These are phyloP conservation scores for Poeciliopsis paucimaculata DNA, from an alignment of 2,797 vertebrate species.

Conservation along the genomic window DNA sequence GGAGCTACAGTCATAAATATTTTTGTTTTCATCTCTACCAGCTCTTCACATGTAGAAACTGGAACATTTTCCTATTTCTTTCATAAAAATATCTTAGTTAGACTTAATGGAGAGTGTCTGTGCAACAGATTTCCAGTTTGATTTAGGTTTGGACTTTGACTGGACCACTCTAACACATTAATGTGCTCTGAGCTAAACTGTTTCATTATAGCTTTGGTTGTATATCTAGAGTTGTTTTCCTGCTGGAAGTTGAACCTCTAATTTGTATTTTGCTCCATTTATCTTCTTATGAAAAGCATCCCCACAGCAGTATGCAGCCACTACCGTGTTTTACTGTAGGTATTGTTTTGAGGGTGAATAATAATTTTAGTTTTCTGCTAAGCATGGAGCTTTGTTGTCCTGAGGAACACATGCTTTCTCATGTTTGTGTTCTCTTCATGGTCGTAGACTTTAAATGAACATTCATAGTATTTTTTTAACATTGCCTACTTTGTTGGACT, in stretches of 20 bases:
- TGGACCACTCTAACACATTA: neutral
- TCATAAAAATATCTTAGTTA: neutral
- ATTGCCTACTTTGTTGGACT: neutral
- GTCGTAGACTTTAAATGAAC: neutral
- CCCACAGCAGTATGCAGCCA: neutral
- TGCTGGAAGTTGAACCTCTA: neutral
- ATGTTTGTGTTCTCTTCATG: neutral
- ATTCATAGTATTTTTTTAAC: neutral
- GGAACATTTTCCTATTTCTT: neutral
- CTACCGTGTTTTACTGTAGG: neutral
- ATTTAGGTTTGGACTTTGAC: neutral
- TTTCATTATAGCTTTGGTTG: neutral
- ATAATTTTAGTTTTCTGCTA: neutral
- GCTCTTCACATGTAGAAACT: neutral
- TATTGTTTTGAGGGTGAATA: neutral
- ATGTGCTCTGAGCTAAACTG: neutral
- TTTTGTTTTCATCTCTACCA: neutral
- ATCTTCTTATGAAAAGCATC: neutral
- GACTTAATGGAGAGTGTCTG: neutral
- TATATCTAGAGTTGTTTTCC: neutral
- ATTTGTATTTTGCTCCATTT: neutral
- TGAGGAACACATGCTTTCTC: neutral
- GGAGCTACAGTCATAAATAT: neutral
- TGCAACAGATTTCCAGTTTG: neutral
- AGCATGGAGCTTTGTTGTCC: neutral